phyloP scores from a whole-genome alignment of 2,113 vertebrate species.

The Bubalus kerabau region DNA sequence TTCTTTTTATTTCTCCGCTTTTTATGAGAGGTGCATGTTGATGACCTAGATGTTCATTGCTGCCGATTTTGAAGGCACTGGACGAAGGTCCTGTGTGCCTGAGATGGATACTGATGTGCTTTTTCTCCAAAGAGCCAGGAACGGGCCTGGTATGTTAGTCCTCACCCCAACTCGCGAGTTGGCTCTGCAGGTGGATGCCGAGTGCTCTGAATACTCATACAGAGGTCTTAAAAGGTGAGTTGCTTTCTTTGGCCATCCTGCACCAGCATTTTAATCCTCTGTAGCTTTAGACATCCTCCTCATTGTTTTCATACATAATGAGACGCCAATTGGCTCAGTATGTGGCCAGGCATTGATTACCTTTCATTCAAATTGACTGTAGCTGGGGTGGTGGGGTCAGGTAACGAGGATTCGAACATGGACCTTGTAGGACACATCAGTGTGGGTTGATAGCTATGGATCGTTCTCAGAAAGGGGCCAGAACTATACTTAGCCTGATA shows the following conservation, averaged over 20 bases:
- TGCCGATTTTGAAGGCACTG: background rate
- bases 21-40: background rate
- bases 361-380: background rate
- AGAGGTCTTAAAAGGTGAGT: constrained; percentile 92
- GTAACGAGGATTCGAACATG: background rate
- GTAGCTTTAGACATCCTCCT: background rate
- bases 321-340: background rate
- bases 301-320: background rate
- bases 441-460: background rate
- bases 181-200: constrained; percentile 93
- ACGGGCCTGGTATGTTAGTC: constrained; percentile 95
- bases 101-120: background rate
- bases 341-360: background rate
- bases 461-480: background rate
- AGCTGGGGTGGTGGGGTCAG: background rate
- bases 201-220: constrained; percentile 93
- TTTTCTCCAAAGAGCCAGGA: constrained; percentile 77
- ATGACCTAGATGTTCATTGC: background rate
- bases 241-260: background rate
- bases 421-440: background rate
- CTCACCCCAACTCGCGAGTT: constrained; percentile 95
- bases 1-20: background rate
- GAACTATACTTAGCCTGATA: background rate
- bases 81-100: background rate
- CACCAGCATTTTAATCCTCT: background rate